These are phyloP conservation scores for Ptyas mucosa DNA, from an alignment of 2,113 vertebrate genomes.

Conservation along the genomic window DNA sequence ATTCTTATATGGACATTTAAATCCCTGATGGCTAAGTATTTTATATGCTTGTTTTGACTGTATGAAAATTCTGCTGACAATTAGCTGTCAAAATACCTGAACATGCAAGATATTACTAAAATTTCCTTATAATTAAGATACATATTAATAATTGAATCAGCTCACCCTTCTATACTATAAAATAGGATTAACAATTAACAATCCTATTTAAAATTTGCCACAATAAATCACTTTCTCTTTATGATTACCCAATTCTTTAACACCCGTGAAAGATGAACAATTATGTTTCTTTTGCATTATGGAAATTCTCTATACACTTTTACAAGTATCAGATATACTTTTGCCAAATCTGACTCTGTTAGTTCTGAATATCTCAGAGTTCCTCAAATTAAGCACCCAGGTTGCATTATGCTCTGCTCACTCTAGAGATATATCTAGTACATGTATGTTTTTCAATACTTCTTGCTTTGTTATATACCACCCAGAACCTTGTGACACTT, in stretches of 20 bases:
- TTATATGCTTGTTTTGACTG: not conserved
- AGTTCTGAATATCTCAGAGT: not conserved
- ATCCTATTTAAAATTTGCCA: not conserved
- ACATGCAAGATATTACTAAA: not conserved
- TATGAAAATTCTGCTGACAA: not conserved
- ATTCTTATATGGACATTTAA: not conserved
- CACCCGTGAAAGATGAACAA: not conserved
- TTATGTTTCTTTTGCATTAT: not conserved
- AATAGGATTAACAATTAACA: not conserved
- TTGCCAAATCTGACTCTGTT: not conserved
- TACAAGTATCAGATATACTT: not conserved
- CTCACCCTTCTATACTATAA: not conserved
- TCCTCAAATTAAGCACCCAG: not conserved
- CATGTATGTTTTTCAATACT: not conserved
- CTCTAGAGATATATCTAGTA: not conserved
- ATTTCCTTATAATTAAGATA: not conserved
- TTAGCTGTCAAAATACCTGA: not conserved
- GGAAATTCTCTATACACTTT: not conserved
- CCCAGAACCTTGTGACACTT: not conserved
- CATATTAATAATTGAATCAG: not conserved
- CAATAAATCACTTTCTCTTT: not conserved
- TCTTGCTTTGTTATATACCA: not conserved
- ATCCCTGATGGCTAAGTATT: not conserved
- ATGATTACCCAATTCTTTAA: not conserved
- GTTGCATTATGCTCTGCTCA: not conserved